A percentile compares a stretch with the other conserved stretches of the same genome.
phyloP scores from a whole-genome alignment of 2,797 vertebrate species.

The Eptatretus atami region DNA sequence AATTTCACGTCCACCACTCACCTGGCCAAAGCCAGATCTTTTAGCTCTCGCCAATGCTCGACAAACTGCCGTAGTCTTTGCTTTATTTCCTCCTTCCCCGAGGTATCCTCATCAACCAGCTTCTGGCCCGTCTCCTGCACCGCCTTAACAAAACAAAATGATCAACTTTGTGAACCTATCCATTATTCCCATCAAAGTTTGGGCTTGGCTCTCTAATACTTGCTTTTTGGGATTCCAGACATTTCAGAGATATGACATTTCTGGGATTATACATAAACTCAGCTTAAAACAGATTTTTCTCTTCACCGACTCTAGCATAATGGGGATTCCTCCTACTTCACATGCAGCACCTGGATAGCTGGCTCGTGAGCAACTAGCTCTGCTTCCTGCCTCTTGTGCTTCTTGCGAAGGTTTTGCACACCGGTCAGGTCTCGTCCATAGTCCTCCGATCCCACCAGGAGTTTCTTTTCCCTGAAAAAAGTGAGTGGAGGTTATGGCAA shows the following conservation, averaged over 20 bases:
- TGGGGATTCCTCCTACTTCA: too few relatives aligned
- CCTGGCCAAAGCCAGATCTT: conserved; percentile 60
- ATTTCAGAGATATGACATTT: too few relatives aligned
- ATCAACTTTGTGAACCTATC: background rate
- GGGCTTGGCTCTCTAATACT: too few relatives aligned
- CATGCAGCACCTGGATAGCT: conserved; percentile 42
- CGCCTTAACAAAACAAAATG: conserved; percentile 19
- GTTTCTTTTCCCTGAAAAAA: conserved; percentile 50
- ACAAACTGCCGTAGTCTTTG: conserved; percentile 76
- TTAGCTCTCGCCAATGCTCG: conserved; percentile 87
- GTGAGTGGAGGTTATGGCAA: background rate
- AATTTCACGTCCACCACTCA: conserved; percentile 10
- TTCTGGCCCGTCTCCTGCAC: conserved; percentile 81
- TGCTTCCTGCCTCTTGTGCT: conserved; percentile 82
- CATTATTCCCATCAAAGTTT: too few relatives aligned
- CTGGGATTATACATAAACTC: too few relatives aligned
- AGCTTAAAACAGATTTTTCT: too few relatives aligned
- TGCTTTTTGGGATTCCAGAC: too few relatives aligned
- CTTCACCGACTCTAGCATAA: too few relatives aligned
- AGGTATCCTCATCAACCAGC: conserved; percentile 81
- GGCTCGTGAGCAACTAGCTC: conserved; percentile 78
- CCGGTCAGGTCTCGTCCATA: conserved; percentile 87
- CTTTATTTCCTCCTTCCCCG: conserved; percentile 91
- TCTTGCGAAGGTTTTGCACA: conserved; percentile 91
- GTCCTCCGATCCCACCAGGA: conserved; percentile 83